A percentile compares a stretch with the other conserved stretches of the same genome.
These are phyloP conservation scores for Gnathonemus longibarbis DNA, from an alignment of 2,113 vertebrate genomes.

Conservation along the genomic window DNA sequence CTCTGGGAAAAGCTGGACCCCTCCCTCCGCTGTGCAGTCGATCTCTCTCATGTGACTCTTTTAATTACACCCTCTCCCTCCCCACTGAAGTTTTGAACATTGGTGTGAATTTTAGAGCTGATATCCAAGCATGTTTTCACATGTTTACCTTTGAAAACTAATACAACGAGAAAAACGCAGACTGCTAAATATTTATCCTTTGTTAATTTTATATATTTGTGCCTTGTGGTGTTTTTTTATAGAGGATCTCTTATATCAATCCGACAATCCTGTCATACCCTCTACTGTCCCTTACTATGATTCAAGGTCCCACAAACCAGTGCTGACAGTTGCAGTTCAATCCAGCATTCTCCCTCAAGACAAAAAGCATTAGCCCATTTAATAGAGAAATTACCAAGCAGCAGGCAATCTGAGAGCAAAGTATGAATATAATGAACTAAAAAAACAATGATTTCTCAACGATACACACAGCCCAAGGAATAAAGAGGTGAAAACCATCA, in stretches of 20 bases:
- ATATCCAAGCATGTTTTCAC: neutral
- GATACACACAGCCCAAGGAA: neutral
- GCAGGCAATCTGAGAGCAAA: neutral
- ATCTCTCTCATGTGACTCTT: neutral
- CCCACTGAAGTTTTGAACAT: neutral
- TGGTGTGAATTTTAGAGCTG: neutral
- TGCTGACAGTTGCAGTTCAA: neutral
- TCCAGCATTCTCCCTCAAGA: neutral
- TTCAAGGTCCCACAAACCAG: neutral
- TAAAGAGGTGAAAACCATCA: neutral
- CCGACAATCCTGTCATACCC: neutral
- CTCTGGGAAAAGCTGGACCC: neutral
- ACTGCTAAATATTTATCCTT: neutral
- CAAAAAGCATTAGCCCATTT: neutral
- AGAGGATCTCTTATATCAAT: neutral
- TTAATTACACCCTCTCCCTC: neutral
- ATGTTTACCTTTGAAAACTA: neutral
- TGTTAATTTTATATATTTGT: neutral
- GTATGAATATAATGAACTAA: neutral
- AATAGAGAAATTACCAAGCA: neutral
- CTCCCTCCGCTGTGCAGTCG: neutral
- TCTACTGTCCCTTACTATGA: neutral
- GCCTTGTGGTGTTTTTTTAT: neutral
- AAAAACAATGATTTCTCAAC: neutral
- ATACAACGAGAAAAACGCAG: neutral